Percentiles rank a stretch among this genome's conserved stretches.
phyloP scores from a whole-genome alignment of 2,888 invertebrate species.

The Belgica antarctica region DNA sequence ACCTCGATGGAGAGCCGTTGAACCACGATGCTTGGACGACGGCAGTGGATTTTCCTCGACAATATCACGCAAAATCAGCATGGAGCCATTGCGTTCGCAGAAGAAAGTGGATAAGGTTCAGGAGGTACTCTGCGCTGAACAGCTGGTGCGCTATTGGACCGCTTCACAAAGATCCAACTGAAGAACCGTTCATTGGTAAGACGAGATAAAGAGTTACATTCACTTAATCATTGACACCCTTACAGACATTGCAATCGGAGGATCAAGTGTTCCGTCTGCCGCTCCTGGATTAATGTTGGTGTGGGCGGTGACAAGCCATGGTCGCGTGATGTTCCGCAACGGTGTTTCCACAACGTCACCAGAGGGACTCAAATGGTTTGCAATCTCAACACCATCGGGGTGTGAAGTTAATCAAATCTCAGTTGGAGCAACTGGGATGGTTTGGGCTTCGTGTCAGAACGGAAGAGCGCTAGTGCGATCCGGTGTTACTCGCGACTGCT shows the following conservation, averaged over 20 bases:
- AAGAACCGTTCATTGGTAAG: conserved; percentile 80
- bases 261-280: conserved; percentile 76
- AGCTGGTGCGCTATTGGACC: conserved; percentile 91
- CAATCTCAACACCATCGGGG: conserved; percentile 71
- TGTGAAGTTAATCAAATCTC: conserved; percentile 82
- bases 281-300: conserved; percentile 74
- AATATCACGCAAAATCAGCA: conserved; percentile 73
- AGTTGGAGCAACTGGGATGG: conserved; percentile 80
- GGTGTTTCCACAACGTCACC: conserved; percentile 79
- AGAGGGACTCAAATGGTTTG: conserved; percentile 83
- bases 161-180: conserved; percentile 82
- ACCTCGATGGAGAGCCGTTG: conserved; percentile 79
- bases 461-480: conserved; percentile 79
- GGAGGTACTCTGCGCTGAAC: conserved; percentile 85
- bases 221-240: no score
- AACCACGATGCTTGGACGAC: conserved; percentile 93
- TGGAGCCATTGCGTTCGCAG: conserved; percentile 90
- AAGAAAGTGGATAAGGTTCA: conserved; percentile 83
- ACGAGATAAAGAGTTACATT: no score
- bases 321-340: conserved; percentile 81
- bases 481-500: conserved; percentile 73
- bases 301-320: conserved; percentile 91
- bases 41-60: conserved; percentile 83
- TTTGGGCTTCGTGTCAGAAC: conserved; percentile 83
- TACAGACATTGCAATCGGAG: conserved; percentile 74